These are phyloP conservation scores for Astyanax mexicanus DNA, from an alignment of 2,797 vertebrate species.

Conservation along the genomic window DNA sequence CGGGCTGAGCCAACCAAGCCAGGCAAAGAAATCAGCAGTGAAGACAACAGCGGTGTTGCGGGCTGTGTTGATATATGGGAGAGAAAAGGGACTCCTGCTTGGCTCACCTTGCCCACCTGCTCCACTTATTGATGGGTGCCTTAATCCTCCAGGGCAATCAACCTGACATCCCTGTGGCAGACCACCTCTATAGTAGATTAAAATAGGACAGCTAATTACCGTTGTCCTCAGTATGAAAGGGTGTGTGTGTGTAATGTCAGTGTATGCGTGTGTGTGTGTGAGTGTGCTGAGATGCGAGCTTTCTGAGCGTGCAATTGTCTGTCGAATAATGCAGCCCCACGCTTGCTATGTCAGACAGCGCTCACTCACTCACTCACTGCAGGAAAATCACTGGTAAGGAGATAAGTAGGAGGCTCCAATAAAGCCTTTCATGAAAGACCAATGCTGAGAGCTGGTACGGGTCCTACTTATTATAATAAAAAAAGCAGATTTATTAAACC, in stretches of 20 bases:
- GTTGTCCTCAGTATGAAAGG: conserved; percentile 49
- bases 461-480: conserved; percentile 17
- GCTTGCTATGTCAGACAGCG: conserved; percentile 46
- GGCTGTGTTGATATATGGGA: conserved; percentile 16
- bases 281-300: conserved; percentile 26
- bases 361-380: conserved; percentile 27
- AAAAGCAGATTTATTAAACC: conserved; percentile 39
- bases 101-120: conserved; percentile 44
- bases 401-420: conserved; percentile 41
- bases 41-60: not conserved
- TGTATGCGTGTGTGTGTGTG: conserved; percentile 42
- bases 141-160: conserved; percentile 51
- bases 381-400: conserved; percentile 46
- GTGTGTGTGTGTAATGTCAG: conserved; percentile 32
- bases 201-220: conserved; percentile 62
- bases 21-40: conserved; percentile 13
- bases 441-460: conserved; percentile 14
- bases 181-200: conserved; percentile 55
- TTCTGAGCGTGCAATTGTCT: conserved; percentile 60
- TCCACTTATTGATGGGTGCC: conserved; percentile 49
- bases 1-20: conserved; percentile 16
- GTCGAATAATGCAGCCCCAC: conserved; percentile 55
- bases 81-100: conserved; percentile 5
- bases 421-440: conserved; percentile 30
- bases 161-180: conserved; percentile 41